Conservation (phyloP, 2,888 invertebrate species). For the Pheosia tremula region DNA sequence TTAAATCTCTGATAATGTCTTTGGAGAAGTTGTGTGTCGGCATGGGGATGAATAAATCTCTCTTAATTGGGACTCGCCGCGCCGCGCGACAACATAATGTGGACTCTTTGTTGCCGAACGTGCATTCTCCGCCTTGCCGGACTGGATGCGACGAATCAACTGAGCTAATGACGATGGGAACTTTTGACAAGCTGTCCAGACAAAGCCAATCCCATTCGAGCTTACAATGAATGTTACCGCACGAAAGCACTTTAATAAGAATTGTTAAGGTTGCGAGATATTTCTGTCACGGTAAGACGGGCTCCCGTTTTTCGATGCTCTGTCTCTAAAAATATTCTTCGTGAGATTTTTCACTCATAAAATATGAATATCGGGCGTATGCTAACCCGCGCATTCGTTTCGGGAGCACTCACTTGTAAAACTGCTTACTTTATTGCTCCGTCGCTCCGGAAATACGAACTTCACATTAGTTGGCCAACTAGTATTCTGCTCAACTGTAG, state of each 20-base stretch:
- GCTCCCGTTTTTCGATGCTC: slow-evolving; percentile 26
- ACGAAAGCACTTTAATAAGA: slow-evolving; percentile 39
- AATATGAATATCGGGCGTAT: slow-evolving; percentile 69
- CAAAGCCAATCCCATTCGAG: slow-evolving; percentile 47
- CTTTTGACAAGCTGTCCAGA: slow-evolving; percentile 58
- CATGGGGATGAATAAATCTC: slow-evolving; percentile 77
- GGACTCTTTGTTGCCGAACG: slow-evolving; percentile 68
- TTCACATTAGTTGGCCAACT: slow-evolving; percentile 57
- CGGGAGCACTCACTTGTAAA: slow-evolving; percentile 73
- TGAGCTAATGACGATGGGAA: slow-evolving; percentile 66
- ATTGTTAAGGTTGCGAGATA: slow-evolving; percentile 30
- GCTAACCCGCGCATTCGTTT: slow-evolving; percentile 68
- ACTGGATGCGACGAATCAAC: slow-evolving; percentile 68
- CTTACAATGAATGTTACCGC: slow-evolving; percentile 35
- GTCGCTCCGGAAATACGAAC: slow-evolving; percentile 65
- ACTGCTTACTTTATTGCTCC: slow-evolving; percentile 75
- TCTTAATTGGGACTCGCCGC: slow-evolving; percentile 76
- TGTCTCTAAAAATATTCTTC: slow-evolving; percentile 50
- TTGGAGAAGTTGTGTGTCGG: slow-evolving; percentile 67
- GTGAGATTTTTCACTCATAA: slow-evolving; percentile 66
- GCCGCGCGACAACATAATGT: slow-evolving; percentile 76
- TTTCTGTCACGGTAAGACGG: slow-evolving; percentile 24
- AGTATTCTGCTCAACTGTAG: slow-evolving; percentile 48
- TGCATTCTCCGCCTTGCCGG: slow-evolving; percentile 62
- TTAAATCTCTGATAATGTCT: slow-evolving; percentile 79